Conservation (phyloP, 2,888 invertebrate genomes). For the Hirtodrosophila trivittata region DNA sequence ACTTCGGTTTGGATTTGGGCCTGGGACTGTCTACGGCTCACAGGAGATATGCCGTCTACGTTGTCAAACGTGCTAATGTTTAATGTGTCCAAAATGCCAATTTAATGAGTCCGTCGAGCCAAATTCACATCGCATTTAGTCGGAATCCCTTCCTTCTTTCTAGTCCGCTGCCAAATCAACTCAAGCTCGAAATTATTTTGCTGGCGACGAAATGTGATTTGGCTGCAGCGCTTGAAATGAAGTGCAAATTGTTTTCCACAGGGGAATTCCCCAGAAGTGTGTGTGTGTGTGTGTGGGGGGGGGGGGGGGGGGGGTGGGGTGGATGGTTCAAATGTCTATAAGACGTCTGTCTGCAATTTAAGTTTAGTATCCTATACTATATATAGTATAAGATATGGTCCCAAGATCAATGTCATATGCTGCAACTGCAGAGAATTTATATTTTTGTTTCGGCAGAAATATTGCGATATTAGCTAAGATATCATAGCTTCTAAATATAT, state of each 20-base stretch:
- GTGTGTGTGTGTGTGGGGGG: conserved; percentile 10
- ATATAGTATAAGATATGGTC: no score
- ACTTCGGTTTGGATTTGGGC: conserved; percentile 1
- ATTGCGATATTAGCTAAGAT: no score
- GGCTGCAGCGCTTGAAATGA: conserved; percentile 45
- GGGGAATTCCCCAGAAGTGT: conserved; percentile 21
- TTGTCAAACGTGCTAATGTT: conserved; percentile 57
- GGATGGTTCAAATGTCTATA: background rate
- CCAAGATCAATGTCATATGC: no score
- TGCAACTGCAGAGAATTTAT: no score
- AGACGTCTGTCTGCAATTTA: no score
- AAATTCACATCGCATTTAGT: conserved; percentile 33
- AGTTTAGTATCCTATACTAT: no score
- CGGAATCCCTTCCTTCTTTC: conserved; percentile 55
- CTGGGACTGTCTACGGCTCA: conserved; percentile 3
- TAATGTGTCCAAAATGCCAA: conserved; percentile 60
- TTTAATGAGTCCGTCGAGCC: conserved; percentile 48
- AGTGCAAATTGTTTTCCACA: conserved; percentile 50
- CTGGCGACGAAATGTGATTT: conserved; percentile 29
- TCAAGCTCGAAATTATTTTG: conserved; percentile 71
- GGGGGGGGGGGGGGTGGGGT: background rate
- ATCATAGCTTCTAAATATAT: no score
- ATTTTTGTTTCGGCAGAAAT: no score
- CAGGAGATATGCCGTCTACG: conserved; percentile 64
- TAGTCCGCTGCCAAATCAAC: conserved; percentile 58